A percentile compares a stretch with the other conserved stretches of the same genome.
These are phyloP conservation scores for Plecotus auritus DNA, from an alignment of 2,113 vertebrate genomes.

Conservation along the genomic window DNA sequence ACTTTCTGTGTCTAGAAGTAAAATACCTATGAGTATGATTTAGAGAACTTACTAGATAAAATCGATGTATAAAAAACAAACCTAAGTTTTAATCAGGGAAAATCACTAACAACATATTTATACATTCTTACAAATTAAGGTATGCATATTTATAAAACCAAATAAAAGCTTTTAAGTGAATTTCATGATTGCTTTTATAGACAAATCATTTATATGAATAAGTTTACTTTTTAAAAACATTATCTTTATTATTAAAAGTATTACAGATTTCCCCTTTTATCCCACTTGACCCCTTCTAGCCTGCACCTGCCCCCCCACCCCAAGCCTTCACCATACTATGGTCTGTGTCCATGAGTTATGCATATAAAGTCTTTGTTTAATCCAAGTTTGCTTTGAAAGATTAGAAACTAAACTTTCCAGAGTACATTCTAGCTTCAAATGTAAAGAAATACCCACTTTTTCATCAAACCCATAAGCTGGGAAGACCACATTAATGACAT, in stretches of 20 bases:
- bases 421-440: not conserved
- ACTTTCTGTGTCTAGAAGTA: not conserved
- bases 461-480: not conserved
- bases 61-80: not conserved
- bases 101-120: not conserved
- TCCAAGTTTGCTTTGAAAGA: not conserved
- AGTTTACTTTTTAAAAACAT: not conserved
- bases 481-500: fast-evolving
- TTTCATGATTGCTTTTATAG: not conserved
- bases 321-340: too few species aligned
- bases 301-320: too few species aligned
- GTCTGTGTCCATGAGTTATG: too few species aligned
- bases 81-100: not conserved
- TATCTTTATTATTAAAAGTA: too few species aligned
- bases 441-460: not conserved
- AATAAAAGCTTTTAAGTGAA: not conserved
- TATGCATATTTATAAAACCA: not conserved
- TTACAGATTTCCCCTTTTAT: too few species aligned
- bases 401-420: not conserved
- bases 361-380: too few species aligned
- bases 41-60: not conserved
- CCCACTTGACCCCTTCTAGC: too few species aligned
- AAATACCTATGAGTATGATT: not conserved
- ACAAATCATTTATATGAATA: not conserved
- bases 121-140: not conserved